These are phyloP conservation scores for Taxidea taxus DNA, from an alignment of 2,113 vertebrate genomes.

Conservation along the genomic window DNA sequence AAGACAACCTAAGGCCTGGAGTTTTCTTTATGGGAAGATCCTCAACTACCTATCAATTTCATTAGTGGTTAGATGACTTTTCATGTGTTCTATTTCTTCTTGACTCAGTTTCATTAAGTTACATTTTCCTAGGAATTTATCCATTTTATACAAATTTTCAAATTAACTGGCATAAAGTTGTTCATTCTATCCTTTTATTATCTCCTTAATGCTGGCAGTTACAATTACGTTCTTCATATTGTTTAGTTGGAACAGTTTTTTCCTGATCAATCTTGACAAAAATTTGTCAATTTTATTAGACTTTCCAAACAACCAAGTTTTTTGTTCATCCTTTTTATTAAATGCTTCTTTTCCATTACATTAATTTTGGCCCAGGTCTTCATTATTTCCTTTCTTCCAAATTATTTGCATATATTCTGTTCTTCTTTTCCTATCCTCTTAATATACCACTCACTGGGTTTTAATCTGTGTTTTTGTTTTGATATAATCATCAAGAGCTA, in stretches of 20 bases:
- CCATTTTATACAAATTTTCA: background rate
- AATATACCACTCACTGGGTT: background rate
- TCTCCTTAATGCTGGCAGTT: background rate
- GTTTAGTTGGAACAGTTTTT: background rate
- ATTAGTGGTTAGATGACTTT: background rate
- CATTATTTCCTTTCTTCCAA: background rate
- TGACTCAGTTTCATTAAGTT: background rate
- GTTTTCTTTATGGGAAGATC: background rate
- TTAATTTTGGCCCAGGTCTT: background rate
- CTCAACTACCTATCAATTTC: background rate
- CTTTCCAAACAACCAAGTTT: constrained; percentile 11
- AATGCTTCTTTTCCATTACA: background rate
- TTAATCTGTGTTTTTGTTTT: background rate
- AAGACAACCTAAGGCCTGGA: background rate
- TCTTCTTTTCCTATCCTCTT: background rate
- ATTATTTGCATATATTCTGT: background rate
- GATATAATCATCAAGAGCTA: background rate
- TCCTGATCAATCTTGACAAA: background rate
- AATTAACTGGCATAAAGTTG: background rate
- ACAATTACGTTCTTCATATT: background rate
- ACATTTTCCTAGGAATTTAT: background rate
- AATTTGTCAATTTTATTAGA: background rate
- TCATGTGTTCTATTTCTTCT: background rate
- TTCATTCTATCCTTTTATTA: background rate
- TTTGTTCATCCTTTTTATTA: background rate